A percentile compares a stretch with the other conserved stretches of the same genome.
phyloP scores from a whole-genome alignment of 2,797 vertebrate species.

The Myotis planiceps region DNA sequence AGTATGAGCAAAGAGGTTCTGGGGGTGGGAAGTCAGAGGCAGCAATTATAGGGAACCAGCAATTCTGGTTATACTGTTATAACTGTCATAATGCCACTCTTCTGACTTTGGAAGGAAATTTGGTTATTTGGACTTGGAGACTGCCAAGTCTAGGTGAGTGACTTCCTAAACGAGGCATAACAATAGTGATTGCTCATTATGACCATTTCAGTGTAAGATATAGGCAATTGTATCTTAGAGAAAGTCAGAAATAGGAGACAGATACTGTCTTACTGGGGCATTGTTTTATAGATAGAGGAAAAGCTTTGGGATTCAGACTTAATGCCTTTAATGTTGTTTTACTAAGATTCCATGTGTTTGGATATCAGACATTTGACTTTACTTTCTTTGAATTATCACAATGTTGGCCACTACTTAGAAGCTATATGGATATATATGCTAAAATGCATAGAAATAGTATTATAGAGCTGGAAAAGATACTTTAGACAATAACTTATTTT shows the following conservation, averaged over 20 bases:
- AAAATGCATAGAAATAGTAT: slow-evolving; percentile 40
- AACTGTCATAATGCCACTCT: not conserved
- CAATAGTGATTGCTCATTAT: slow-evolving; percentile 35
- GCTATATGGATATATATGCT: not conserved
- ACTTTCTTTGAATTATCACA: slow-evolving; percentile 5
- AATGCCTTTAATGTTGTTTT: not conserved
- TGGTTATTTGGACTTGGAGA: not conserved
- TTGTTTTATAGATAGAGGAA: slow-evolving; percentile 17
- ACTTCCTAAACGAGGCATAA: slow-evolving; percentile 33
- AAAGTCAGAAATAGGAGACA: not conserved
- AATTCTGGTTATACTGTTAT: not conserved
- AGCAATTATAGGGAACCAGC: not conserved
- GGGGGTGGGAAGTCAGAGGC: not conserved
- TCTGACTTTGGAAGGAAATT: slow-evolving; percentile 11
- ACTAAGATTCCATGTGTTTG: not conserved
- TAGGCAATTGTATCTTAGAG: not conserved
- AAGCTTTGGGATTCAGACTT: not conserved
- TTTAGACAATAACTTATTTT: slow-evolving; percentile 41
- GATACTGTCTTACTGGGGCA: not conserved
- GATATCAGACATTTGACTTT: slow-evolving; percentile 13
- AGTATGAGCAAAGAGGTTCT: not conserved
- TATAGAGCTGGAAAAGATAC: not conserved
- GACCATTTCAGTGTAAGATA: slow-evolving; percentile 5
- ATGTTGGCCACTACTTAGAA: not conserved
- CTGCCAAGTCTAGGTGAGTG: not conserved